A percentile compares a stretch with the other conserved stretches of the same genome.
Conservation (phyloP, 2,888 invertebrate genomes). For the Orgyia antiqua region DNA sequence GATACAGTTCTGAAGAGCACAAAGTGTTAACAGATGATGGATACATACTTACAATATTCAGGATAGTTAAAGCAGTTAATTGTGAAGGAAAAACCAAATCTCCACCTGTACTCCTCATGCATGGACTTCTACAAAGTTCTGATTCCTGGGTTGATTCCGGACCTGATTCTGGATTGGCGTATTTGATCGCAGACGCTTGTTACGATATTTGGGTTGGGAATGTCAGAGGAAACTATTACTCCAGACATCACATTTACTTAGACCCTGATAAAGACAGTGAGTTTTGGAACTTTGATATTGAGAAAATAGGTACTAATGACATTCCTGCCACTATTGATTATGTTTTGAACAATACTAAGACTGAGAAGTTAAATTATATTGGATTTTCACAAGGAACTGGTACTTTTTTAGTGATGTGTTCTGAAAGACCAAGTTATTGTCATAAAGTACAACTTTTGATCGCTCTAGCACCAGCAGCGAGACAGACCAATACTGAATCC, state of each 20-base stretch:
- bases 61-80: constrained; percentile 33
- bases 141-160: constrained; percentile 55
- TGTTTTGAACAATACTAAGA: constrained; percentile 38
- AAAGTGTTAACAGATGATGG: constrained; percentile 49
- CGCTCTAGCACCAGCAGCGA: constrained; percentile 80
- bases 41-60: constrained; percentile 46
- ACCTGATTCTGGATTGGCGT: constrained; percentile 34
- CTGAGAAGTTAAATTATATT: constrained; percentile 39
- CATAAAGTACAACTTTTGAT: constrained; percentile 79
- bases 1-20: constrained; percentile 46
- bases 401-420: constrained; percentile 78
- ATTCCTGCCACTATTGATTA: constrained; percentile 80
- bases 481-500: constrained; percentile 69
- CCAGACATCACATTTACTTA: constrained; percentile 59
- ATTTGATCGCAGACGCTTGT: constrained; percentile 31
- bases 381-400: constrained; percentile 31
- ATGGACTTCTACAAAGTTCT: constrained; percentile 51
- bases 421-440: constrained; percentile 81
- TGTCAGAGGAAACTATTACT: constrained; percentile 61
- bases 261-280: constrained; percentile 39
- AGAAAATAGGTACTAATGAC: constrained; percentile 78
- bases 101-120: constrained; percentile 53
- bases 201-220: constrained; percentile 42
- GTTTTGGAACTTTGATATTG: constrained; percentile 57
- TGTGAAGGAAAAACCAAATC: constrained; percentile 24